phyloP scores from a whole-genome alignment of 2,888 invertebrate species.

The Agelastica alni region DNA sequence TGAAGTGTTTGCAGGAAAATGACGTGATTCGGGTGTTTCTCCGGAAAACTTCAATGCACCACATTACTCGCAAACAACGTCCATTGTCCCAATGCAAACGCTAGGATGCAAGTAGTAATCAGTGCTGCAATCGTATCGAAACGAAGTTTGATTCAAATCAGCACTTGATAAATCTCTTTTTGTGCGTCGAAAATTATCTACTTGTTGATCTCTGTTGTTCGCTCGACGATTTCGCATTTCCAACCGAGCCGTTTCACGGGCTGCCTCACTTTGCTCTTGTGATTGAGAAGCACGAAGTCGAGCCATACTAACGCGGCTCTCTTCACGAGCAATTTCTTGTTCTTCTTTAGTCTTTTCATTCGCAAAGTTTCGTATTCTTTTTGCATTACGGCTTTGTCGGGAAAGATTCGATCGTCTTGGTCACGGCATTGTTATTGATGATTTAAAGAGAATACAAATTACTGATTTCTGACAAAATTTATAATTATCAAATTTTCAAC shows the following conservation, averaged over 20 bases:
- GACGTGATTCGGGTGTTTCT: not conserved
- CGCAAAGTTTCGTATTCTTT: slow-evolving; percentile 1
- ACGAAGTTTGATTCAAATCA: not conserved
- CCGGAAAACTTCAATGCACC: not conserved
- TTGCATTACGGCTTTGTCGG: too few relatives aligned
- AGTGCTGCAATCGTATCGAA: too few relatives aligned
- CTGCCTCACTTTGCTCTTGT: slow-evolving; percentile 14
- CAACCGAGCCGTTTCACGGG: not conserved
- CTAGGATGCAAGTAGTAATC: too few relatives aligned
- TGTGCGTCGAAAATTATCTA: not conserved
- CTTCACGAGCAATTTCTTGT: not conserved
- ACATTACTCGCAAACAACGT: not conserved
- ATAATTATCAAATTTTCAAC: too few relatives aligned
- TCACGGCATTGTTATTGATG: too few relatives aligned
- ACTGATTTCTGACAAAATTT: too few relatives aligned
- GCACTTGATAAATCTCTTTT: too few relatives aligned
- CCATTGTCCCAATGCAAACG: not conserved
- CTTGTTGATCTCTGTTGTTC: not conserved
- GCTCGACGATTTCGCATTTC: not conserved
- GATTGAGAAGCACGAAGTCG: slow-evolving; percentile 9
- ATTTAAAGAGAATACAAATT: too few relatives aligned
- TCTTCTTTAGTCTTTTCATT: not conserved
- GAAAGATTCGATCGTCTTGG: too few relatives aligned
- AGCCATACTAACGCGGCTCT: slow-evolving; percentile 8
- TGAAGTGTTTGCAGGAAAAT: too few relatives aligned